These are phyloP conservation scores for Pristiophorus japonicus DNA, from an alignment of 2,113 vertebrate genomes.

Conservation along the genomic window DNA sequence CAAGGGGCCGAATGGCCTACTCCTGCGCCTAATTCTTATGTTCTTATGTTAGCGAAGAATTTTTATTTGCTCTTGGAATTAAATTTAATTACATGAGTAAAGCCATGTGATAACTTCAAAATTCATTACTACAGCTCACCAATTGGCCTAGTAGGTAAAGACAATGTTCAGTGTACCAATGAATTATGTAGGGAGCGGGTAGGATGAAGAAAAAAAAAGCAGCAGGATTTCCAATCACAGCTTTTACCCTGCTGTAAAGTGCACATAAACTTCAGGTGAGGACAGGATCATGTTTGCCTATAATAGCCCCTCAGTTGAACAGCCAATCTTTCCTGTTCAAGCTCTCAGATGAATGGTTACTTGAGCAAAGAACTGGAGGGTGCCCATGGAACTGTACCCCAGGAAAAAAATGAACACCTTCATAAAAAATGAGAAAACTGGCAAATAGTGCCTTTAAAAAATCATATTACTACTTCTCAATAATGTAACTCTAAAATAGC, in stretches of 20 bases:
- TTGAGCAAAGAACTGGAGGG: background rate
- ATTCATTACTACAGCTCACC: background rate
- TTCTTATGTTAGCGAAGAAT: no score
- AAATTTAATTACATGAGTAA: no score
- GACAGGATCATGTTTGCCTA: background rate
- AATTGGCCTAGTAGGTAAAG: background rate
- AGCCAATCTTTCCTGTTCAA: background rate
- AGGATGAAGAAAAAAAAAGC: background rate
- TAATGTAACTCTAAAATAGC: background rate
- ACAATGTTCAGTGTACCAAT: background rate
- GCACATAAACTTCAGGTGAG: background rate
- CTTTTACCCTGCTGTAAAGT: background rate
- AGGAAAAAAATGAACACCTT: background rate
- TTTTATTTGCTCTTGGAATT: no score
- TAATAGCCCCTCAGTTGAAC: background rate
- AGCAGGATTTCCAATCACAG: background rate
- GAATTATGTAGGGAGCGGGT: background rate
- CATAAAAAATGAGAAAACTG: background rate
- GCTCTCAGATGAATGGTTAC: background rate
- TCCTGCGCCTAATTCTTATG: no score
- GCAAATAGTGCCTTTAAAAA: background rate
- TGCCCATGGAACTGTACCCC: background rate
- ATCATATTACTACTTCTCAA: background rate
- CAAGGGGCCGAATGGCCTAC: no score
- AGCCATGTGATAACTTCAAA: background rate